Conservation (phyloP, 92 coral and sea anemone genomes). For the Heliopora coerulea region DNA sequence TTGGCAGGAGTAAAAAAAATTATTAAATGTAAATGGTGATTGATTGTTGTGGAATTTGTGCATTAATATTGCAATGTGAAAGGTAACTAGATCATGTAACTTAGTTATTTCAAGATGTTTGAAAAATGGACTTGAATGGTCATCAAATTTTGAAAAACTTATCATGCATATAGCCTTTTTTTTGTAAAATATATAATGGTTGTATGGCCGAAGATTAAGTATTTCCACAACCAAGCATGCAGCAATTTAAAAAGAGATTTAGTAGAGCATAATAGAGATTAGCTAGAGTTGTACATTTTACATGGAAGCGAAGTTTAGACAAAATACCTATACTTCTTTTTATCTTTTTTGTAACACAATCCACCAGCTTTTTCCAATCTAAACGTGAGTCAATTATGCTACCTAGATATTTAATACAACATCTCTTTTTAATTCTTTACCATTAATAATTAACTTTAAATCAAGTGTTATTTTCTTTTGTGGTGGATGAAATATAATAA, state of each 20-base stretch:
- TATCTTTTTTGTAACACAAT: conserved; percentile 34
- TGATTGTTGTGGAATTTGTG: conserved; percentile 15
- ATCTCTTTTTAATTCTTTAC: not conserved
- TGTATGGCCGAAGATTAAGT: conserved; percentile 16
- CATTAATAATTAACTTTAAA: not conserved
- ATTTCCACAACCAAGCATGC: conserved; percentile 42
- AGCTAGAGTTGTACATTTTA: not conserved
- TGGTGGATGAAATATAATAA: conserved; percentile 35
- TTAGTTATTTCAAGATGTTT: conserved; percentile 21
- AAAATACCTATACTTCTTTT: conserved; percentile 26
- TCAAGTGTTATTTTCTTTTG: conserved; percentile 1
- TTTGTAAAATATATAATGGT: conserved; percentile 22
- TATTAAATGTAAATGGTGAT: conserved; percentile 30
- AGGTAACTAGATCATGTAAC: conserved; percentile 30
- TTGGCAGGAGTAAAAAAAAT: not conserved
- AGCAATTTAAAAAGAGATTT: conserved; percentile 37
- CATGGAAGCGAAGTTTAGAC: conserved; percentile 39
- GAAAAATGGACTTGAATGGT: conserved; percentile 26
- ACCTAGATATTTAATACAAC: conserved; percentile 36
- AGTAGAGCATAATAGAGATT: conserved; percentile 31
- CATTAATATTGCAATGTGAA: conserved; percentile 34
- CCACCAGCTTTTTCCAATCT: conserved; percentile 13
- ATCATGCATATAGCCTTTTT: conserved; percentile 37
- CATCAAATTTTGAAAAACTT: conserved; percentile 35
- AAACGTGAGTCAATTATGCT: conserved; percentile 10